These are phyloP conservation scores for Zaprionus bogoriensis DNA, from an alignment of 2,888 invertebrate species.

Conservation along the genomic window DNA sequence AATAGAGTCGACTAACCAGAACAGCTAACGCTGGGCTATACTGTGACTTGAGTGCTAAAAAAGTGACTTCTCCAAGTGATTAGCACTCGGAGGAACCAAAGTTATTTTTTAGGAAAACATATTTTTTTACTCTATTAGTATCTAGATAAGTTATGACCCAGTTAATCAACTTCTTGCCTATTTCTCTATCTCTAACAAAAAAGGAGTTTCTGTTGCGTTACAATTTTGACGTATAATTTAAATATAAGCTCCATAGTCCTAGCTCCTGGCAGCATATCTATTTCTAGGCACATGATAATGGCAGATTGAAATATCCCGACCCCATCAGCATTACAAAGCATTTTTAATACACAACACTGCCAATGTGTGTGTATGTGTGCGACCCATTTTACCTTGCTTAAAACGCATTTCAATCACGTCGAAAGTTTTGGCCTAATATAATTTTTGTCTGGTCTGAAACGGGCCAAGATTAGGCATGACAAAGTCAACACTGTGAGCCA, in stretches of 20 bases:
- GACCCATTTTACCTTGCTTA: slow-evolving; percentile 46
- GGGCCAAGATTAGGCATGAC: slow-evolving; percentile 9
- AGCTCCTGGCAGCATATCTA: slow-evolving; percentile 10
- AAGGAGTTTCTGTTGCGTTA: neutral
- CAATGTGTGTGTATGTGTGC: neutral
- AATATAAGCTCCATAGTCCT: slow-evolving; percentile 13
- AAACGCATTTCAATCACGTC: slow-evolving; percentile 70
- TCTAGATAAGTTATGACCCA: no score
- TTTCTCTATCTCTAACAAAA: neutral
- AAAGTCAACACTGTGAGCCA: slow-evolving; percentile 12
- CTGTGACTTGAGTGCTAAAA: neutral
- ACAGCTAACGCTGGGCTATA: slow-evolving; percentile 19
- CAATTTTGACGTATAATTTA: neutral
- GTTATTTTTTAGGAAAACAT: neutral
- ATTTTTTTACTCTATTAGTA: neutral
- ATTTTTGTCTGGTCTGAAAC: slow-evolving; percentile 42
- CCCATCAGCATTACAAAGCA: slow-evolving; percentile 33
- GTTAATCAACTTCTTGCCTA: no score
- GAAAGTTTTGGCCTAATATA: slow-evolving; percentile 60
- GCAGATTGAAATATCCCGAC: slow-evolving; percentile 38
- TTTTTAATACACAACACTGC: slow-evolving; percentile 12
- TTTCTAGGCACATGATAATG: slow-evolving; percentile 42
- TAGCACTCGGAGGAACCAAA: neutral
- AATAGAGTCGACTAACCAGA: slow-evolving; percentile 11
- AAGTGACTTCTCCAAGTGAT: neutral